phyloP scores from a whole-genome alignment of 2,113 vertebrate genomes.

The Daubentonia madagascariensis region DNA sequence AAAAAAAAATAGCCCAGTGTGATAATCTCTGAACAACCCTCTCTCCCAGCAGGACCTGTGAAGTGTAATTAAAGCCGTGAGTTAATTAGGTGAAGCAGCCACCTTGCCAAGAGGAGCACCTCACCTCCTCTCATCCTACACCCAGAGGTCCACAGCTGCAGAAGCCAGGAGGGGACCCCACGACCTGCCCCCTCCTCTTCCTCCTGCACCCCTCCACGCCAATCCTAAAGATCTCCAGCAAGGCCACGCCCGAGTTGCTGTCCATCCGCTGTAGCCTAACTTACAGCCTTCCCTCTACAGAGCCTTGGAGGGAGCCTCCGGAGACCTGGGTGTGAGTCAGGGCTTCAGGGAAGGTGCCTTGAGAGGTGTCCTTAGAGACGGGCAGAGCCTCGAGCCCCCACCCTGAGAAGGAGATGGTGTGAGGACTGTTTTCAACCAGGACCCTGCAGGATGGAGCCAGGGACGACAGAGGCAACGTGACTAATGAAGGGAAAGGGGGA shows the following conservation, averaged over 20 bases:
- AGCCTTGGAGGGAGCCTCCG: background rate
- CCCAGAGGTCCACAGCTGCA: background rate
- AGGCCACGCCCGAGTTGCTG: background rate
- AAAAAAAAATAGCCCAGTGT: too few relatives aligned
- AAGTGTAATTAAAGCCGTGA: conserved; percentile 57
- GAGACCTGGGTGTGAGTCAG: background rate
- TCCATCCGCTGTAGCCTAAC: background rate
- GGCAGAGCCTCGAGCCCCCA: background rate
- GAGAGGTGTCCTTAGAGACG: background rate
- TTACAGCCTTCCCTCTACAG: background rate
- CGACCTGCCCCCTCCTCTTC: too few relatives aligned
- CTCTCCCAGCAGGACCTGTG: conserved; percentile 46
- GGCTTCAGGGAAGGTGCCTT: background rate
- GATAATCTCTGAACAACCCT: conserved; percentile 28
- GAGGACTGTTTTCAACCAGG: background rate
- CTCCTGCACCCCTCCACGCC: background rate
- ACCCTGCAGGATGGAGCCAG: background rate
- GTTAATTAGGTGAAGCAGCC: conserved; percentile 51
- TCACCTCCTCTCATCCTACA: background rate
- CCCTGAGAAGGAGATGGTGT: background rate
- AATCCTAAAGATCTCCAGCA: background rate
- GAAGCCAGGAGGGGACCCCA: background rate
- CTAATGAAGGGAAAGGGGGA: too few relatives aligned
- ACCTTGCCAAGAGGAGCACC: background rate
- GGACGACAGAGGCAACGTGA: background rate